Percentiles rank a stretch among this genome's conserved stretches.
Conservation (phyloP, 2,888 invertebrate species). For the Diarsia brunnea region DNA sequence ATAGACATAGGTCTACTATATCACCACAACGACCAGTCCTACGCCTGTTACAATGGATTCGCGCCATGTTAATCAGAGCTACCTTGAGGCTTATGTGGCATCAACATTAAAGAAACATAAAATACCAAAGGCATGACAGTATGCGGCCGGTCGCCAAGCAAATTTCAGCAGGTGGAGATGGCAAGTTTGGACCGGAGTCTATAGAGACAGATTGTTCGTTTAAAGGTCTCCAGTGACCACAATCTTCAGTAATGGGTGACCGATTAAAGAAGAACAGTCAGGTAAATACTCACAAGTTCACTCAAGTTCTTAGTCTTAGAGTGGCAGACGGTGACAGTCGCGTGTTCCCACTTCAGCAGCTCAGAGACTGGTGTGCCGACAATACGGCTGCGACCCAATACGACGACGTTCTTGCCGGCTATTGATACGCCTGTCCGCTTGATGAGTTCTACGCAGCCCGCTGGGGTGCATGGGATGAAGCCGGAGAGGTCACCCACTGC, state of each 20-base stretch:
- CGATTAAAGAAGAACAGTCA: too few relatives aligned
- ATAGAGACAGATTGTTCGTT: too few relatives aligned
- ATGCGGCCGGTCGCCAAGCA: too few relatives aligned
- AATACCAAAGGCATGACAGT: background rate
- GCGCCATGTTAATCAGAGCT: background rate
- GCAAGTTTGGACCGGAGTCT: too few relatives aligned
- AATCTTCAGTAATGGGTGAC: too few relatives aligned
- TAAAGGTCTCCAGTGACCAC: too few relatives aligned
- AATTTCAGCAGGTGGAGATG: too few relatives aligned
- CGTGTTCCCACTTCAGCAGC: constrained; percentile 98
- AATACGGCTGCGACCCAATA: constrained; percentile 99
- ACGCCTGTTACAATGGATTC: background rate
- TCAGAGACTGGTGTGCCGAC: constrained; percentile 99
- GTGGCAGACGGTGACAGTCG: constrained; percentile 99
- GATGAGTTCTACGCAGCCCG: constrained; percentile 98
- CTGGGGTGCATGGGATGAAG: constrained; percentile 99
- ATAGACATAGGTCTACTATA: background rate
- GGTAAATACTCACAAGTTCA: constrained; percentile 90
- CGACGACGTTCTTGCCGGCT: constrained; percentile 96
- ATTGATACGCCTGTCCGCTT: constrained; percentile 94
- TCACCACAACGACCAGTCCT: too few relatives aligned
- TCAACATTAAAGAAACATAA: background rate
- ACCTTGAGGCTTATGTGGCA: background rate
- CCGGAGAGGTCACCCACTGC: constrained; percentile 97
- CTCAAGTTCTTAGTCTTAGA: constrained; percentile 96